Evolutionary conservation across 92 coral and sea anemone species (phyloP).

Genomic region (Siderastrea radians): DNA sequence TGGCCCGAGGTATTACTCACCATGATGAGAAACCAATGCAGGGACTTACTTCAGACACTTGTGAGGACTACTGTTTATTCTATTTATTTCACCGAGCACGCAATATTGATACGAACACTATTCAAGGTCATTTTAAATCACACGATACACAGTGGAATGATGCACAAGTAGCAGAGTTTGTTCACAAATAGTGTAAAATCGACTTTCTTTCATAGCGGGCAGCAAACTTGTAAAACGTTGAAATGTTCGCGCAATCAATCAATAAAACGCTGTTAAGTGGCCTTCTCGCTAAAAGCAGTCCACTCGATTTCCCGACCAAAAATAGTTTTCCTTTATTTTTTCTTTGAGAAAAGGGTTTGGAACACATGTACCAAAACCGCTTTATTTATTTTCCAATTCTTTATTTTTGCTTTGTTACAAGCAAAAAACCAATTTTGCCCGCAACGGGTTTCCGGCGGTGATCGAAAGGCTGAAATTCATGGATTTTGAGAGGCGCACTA

Average conservation of each 20-base stretch:
- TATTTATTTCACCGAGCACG: slow-evolving; percentile 40
- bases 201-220: neutral
- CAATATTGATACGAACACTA: slow-evolving; percentile 8
- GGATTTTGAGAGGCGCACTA: too few species aligned
- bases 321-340: too few species aligned
- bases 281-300: too few species aligned
- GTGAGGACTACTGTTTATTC: slow-evolving; percentile 52
- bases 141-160: slow-evolving; percentile 38
- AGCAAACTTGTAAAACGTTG: slow-evolving; percentile 18
- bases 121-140: slow-evolving; percentile 3
- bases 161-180: slow-evolving; percentile 28
- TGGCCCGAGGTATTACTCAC: neutral
- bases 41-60: slow-evolving; percentile 26
- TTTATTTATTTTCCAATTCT: too few species aligned
- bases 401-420: too few species aligned
- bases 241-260: slow-evolving; percentile 14
- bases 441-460: too few species aligned
- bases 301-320: too few species aligned
- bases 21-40: slow-evolving; percentile 27
- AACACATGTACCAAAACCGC: too few species aligned
- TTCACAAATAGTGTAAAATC: slow-evolving; percentile 16
- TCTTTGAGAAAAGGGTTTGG: too few species aligned
- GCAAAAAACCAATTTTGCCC: too few species aligned
- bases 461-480: too few species aligned
- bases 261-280: neutral